Base-by-base conservation (phyloP, 1,140 invertebrate genomes). In the Drosophila mayri region DNA sequence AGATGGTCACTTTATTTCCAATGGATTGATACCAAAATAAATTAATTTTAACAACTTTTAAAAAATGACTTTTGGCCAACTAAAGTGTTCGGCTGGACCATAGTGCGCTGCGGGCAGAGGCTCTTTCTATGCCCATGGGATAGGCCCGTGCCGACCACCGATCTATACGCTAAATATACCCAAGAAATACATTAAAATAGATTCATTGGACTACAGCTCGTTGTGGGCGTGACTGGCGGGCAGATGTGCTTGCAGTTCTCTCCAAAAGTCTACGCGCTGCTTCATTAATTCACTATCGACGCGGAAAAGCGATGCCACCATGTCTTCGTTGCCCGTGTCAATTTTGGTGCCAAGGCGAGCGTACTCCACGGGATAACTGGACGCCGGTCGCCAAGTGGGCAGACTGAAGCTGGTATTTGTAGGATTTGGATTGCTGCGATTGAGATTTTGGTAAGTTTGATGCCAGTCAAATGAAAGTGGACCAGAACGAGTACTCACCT, bases 341-440 rank as follows among this genome's bases (percentile, higher is more conserved):
- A 22, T 93, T 16, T 93, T 92, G n/a, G 80, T 78, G 37, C 90
- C 92, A 63, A 94, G 93, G 14, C 92, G 84, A 3, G 93, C 83
- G 62, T 93, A 94, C 40, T 93, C 92, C 25, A 94, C 91, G 0
- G 90, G 81, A 47, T 92, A 67, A 0, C 91, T 92, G 38, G 85
- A 91, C 0, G 94, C 77, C 32, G 94, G 92, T 10, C 88, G 90
- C 94, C 94, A 94, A 28, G 92, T 93, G 0, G 93, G 52, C 44
- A 92, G 40, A 20, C 60, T 71, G 14, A 35, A 25, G 37, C 87
- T 91, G 37, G 92, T 30, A 25, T 66, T 12, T 1, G 90, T 81
- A 1, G 93, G 93, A 35, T 94, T 94, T 4, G 94, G 94, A 91
- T 94, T 94, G 58, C 94, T 94, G 62, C 82, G 18, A 41, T 16